phyloP scores from a whole-genome alignment of 2,113 vertebrate species.

The Poeciliopsis retropinna region DNA sequence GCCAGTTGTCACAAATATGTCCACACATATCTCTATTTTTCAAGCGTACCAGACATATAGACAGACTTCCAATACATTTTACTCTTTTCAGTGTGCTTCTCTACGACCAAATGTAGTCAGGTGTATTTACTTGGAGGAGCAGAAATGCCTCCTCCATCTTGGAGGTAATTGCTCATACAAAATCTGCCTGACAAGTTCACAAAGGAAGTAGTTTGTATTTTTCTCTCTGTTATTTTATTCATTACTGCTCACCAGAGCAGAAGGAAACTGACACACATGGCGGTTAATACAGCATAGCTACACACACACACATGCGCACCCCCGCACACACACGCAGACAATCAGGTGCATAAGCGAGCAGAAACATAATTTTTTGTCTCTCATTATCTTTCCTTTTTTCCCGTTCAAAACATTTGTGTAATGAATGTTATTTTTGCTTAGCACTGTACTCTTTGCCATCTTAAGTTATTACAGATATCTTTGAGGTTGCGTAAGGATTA shows the following conservation, averaged over 20 bases:
- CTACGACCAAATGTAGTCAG: slow-evolving; percentile 32
- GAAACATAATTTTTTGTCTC: slow-evolving; percentile 1
- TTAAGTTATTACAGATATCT: slow-evolving; percentile 35
- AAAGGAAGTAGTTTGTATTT: slow-evolving; percentile 64
- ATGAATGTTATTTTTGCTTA: slow-evolving; percentile 39
- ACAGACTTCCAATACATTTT: background rate
- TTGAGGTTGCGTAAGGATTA: slow-evolving; percentile 47
- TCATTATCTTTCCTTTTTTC: slow-evolving; percentile 11
- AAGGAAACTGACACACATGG: slow-evolving; percentile 31
- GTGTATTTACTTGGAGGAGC: slow-evolving; percentile 26
- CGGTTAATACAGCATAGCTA: background rate
- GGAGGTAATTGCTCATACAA: slow-evolving; percentile 59
- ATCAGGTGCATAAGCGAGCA: slow-evolving; percentile 19
- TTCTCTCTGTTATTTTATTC: slow-evolving; percentile 69
- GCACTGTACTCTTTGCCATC: slow-evolving; percentile 13
- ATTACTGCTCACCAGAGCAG: slow-evolving; percentile 51
- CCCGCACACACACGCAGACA: background rate
- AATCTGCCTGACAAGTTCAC: slow-evolving; percentile 63
- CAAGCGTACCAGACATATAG: slow-evolving; percentile 7
- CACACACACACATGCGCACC: background rate
- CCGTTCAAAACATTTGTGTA: slow-evolving; percentile 10
- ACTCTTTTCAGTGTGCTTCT: slow-evolving; percentile 34
- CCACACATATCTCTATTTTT: background rate
- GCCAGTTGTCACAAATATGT: background rate
- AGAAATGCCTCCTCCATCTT: slow-evolving; percentile 55